Evolutionary conservation across 2,113 vertebrate species (phyloP).

Genomic region (Xyliphius kryptos): DNA sequence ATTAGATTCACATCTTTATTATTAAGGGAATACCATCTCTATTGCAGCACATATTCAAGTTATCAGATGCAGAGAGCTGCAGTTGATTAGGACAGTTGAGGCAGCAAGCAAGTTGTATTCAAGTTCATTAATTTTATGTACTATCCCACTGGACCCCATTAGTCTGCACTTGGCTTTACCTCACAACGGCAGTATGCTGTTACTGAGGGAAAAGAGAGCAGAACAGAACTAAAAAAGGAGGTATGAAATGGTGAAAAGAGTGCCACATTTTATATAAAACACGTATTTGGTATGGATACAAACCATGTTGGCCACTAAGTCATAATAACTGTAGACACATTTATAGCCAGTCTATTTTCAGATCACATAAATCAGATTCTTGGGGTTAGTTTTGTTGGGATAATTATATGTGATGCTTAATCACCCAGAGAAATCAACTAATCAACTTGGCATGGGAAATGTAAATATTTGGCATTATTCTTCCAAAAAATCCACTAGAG

Average conservation of each 20-base stretch:
- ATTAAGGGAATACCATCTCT: neutral
- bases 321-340: neutral
- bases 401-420: constrained; percentile 27
- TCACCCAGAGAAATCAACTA: constrained; percentile 19
- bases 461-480: constrained; percentile 32
- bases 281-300: constrained; percentile 9
- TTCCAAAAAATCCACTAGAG: constrained; percentile 14
- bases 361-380: constrained; percentile 12
- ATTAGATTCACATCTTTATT: neutral
- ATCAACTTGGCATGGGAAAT: constrained; percentile 16
- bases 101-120: constrained; percentile 19
- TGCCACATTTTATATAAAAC: constrained; percentile 18
- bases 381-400: neutral
- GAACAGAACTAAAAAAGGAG: neutral
- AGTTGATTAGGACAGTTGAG: constrained; percentile 24
- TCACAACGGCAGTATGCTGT: constrained; percentile 22
- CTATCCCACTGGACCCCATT: constrained; percentile 40
- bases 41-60: neutral
- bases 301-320: neutral
- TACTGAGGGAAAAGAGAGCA: constrained; percentile 7
- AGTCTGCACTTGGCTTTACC: constrained; percentile 28
- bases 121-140: constrained; percentile 38
- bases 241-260: constrained; percentile 1
- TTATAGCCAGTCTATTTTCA: constrained; percentile 1
- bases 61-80: constrained; percentile 7